A percentile compares a stretch with the other conserved stretches of the same genome.
These are phyloP conservation scores for Holothuria leucospilota DNA, from an alignment of 53 echinoderm and acorn worm species.

Conservation along the genomic window DNA sequence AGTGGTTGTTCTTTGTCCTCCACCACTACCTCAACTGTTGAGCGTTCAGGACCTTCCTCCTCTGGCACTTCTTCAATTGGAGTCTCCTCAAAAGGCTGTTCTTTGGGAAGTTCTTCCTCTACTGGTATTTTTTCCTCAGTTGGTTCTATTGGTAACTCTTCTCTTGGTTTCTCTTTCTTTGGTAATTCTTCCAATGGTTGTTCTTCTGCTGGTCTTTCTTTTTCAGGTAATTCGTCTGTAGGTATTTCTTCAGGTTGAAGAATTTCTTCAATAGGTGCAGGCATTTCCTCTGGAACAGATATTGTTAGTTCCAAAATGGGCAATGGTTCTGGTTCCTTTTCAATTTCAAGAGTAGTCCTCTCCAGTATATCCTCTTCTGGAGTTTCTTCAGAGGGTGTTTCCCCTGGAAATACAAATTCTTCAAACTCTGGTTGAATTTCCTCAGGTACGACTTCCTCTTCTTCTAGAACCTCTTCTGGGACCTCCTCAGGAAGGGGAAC, in stretches of 20 bases:
- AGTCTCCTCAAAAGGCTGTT: constrained; percentile 49
- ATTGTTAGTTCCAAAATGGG: constrained; percentile 38
- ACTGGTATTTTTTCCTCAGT: not conserved
- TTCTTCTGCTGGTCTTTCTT: not conserved
- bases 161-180: constrained; percentile 42
- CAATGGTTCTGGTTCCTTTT: constrained; percentile 36
- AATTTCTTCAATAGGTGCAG: not conserved
- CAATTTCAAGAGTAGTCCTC: constrained; percentile 29
- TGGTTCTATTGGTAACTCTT: constrained; percentile 4
- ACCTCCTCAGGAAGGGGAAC: not conserved
- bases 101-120: constrained; percentile 11
- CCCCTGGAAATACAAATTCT: constrained; percentile 33
- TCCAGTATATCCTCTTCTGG: constrained; percentile 41
- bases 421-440: constrained; percentile 28
- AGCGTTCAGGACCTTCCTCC: constrained; percentile 11
- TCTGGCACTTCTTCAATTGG: constrained; percentile 20
- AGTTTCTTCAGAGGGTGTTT: constrained; percentile 17
- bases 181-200: constrained; percentile 45
- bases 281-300: constrained; percentile 36
- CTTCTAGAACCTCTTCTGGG: constrained; percentile 5
- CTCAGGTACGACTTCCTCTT: constrained; percentile 49
- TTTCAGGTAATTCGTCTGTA: constrained; percentile 26
- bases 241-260: constrained; percentile 67
- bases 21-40: constrained; percentile 7
- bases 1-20: constrained; percentile 13